Base-by-base conservation (phyloP, 2,797 vertebrate genomes). In the Falco naumanni region DNA sequence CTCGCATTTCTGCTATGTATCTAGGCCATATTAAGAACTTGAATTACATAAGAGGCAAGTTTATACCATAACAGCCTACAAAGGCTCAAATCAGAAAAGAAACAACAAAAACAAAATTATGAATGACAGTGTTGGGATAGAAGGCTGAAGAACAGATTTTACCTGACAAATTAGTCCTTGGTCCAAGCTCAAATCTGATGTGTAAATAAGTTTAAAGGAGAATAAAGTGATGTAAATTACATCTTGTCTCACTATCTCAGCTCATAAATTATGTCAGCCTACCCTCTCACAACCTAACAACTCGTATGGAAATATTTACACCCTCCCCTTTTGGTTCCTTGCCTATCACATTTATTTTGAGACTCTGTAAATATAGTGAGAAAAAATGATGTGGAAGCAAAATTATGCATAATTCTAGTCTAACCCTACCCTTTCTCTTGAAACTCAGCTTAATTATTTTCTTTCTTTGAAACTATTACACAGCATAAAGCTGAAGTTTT, bases 211-310 rank as follows among this genome's bases (percentile, higher is more conserved):
- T 91, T 92, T 77, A 72, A 87, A 87, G 43, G 37, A 91, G 37
- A 90, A 78, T 65, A 92, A 89, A 88, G 37, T 39, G 16, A 89
- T 88, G 20, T 56, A 94, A 96, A 75, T 69, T 84, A 21, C 31
- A 88, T 48, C 37, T 95, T 92, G 60, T 81, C 74, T 89, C 82
- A 81, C 45, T 43, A 70, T 95, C 74, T 85, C 83, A 84, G 34
- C 56, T 78, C 85, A 91, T 86, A 94, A 93, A 94, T 91, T 90
- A 90, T 59, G n/a, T 20, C 69, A 90, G 50, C 81, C 82, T 88
- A 91, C 53, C 71, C 54, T 79, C 70, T 86, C 78, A 94, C 41
- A 88, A 83, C 37, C 59, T 80, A 91, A 91, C 41, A 82, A 43
- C 37, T 81, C 57, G 13, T 71, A 71, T 90, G 69, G 69, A 95